phyloP scores from a whole-genome alignment of 2,797 vertebrate genomes.

The Tapirus indicus region DNA sequence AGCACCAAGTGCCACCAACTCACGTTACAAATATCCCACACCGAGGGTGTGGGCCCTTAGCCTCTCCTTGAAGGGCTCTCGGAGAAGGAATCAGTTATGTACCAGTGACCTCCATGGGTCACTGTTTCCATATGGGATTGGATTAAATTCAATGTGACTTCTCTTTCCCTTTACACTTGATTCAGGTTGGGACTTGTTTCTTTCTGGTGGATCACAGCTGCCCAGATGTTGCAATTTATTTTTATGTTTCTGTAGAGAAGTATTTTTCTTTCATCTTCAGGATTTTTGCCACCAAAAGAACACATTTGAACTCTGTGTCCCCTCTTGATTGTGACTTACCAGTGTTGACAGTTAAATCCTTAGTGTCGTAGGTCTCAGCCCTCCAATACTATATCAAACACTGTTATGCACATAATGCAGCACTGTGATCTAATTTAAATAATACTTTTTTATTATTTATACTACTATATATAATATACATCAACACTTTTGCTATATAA shows the following conservation, averaged over 20 bases:
- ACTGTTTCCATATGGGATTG: background rate
- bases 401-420: conserved; percentile 92
- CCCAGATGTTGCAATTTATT: conserved; percentile 81
- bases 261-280: conserved; percentile 81
- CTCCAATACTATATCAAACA: conserved; percentile 91
- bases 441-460: conserved; percentile 93
- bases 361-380: conserved; percentile 88
- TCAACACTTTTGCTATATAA: conserved; percentile 91
- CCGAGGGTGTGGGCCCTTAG: background rate
- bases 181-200: conserved; percentile 84
- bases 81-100: background rate
- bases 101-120: conserved; percentile 1
- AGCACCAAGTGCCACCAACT: background rate
- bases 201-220: conserved; percentile 82
- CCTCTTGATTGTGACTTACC: conserved; percentile 87
- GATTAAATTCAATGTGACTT: conserved; percentile 63
- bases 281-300: conserved; percentile 86
- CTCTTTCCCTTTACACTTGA: conserved; percentile 74
- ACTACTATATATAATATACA: conserved; percentile 91
- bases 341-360: conserved; percentile 88
- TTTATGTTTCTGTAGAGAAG: conserved; percentile 73
- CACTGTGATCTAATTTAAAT: conserved; percentile 94
- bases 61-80: background rate
- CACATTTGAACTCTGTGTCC: conserved; percentile 84
- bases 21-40: background rate